Base-by-base conservation (phyloP, 2,888 invertebrate species). In the Odontocolon sp. region DNA sequence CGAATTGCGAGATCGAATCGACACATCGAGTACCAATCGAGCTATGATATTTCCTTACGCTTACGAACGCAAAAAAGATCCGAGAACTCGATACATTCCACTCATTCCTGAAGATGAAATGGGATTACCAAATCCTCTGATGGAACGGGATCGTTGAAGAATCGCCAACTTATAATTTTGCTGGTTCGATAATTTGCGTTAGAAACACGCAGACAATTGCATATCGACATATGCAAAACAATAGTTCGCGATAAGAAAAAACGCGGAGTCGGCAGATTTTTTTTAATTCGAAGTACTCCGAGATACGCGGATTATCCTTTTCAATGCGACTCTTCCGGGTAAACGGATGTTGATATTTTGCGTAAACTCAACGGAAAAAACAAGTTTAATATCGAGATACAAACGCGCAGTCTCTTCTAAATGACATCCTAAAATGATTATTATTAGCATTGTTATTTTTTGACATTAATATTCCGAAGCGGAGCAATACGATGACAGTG, bases 51-150 rank as follows among this genome's bases (percentile, higher is more conserved):
- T 89, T 64, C 90, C 90, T 0, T 90, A 90, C 68, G 87, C 86
- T 2, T 90, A 90, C 71, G 90, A 89, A 40, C 84, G 85, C n/a
- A 86, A 85, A 56, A 87, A 85, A 18, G 89, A 90, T 78, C 87
- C 87, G 0, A 82, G 85, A 59, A 90, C 90, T n/a, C 86, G 89
- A 36, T 90, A 90, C 57, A 90, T 90, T 71, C 90, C 90, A n/a
- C 66, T 90, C 40, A 81, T 88, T 23, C 87, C 89, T 0, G 86
- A 87, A 18, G 88, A 89, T 36, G 90, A 90, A 31, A 78, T 90
- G 52, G 86, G 83, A 11, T 79, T 80, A 9, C 18, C 79, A n/a
- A 73, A 76, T 3, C 63, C 80, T 4, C 57, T 78, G n/a, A 72
- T 79, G 11, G 88, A 88, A 6, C 82, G 81, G 9, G 81, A 87